phyloP scores from a whole-genome alignment of 1,140 invertebrate species.

The Adoxophyes honmai region DNA sequence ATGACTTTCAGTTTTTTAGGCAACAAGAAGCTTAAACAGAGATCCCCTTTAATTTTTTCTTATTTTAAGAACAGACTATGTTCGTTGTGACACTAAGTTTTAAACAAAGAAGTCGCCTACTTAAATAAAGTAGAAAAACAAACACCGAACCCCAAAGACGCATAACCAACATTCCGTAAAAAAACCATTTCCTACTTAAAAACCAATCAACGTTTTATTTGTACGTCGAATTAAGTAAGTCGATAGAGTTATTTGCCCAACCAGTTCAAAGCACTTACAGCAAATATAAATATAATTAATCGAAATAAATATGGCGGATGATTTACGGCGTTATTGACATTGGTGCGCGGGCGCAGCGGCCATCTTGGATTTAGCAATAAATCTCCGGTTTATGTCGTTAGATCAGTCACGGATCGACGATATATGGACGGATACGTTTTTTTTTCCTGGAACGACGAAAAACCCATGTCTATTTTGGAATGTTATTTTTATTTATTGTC shows the following conservation, averaged over 20 bases:
- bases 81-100: too few relatives aligned
- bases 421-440: constrained; percentile 26
- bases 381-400: constrained; percentile 55
- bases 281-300: constrained; percentile 19
- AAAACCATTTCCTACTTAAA: too few relatives aligned
- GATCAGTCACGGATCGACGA: constrained; percentile 48
- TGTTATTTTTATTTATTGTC: not conserved
- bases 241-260: not conserved
- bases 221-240: too few relatives aligned
- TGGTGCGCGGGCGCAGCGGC: constrained; percentile 48
- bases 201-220: too few relatives aligned
- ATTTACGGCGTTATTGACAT: constrained; percentile 58
- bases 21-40: too few relatives aligned
- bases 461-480: not conserved
- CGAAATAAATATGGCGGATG: constrained; percentile 61
- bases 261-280: constrained; percentile 10
- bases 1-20: too few relatives aligned
- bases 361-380: constrained; percentile 52
- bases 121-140: too few relatives aligned
- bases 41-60: too few relatives aligned
- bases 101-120: too few relatives aligned
- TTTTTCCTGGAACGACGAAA: constrained; percentile 13
- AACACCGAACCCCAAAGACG: too few relatives aligned
- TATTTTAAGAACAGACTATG: too few relatives aligned
- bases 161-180: too few relatives aligned